Evolutionary conservation across 2,888 invertebrate genomes (phyloP), one percentile per base, ranked within the genome.

Genomic region (Strigamia maritima): DNA sequence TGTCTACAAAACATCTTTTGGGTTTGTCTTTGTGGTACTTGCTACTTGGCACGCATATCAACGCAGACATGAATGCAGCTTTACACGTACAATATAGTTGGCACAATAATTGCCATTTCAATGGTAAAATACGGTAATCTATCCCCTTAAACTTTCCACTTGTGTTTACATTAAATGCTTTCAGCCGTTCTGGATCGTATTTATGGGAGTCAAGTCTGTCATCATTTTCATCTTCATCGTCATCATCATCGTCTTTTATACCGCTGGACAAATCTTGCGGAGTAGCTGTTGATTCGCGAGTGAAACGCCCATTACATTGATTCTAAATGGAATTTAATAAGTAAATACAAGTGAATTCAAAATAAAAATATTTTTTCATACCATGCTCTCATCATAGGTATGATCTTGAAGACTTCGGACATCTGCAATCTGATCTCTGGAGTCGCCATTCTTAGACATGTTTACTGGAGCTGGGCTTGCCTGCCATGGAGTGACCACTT

Each of bases 121-220:
- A 49, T 19, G 49, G 6, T 49, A 4, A 10, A 49, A 19, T 49
- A 19, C n/a, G n/a, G n/a, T n/a, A n/a, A n/a, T n/a, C n/a, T n/a
- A n/a, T n/a, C n/a, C n/a, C n/a, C n/a, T n/a, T n/a, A n/a, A n/a
- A 7, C n/a, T 10, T 1, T 49, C 0, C 16, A 2, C 19, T 49
- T 49, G 4, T 19, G 49, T 92, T 92, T 87, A 97, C 97, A 88
- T 97, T 97, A 86, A 97, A 97, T 82, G 97, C 95, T 87, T 97
- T 97, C 82, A 97, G 91, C 86, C 97, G 90, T 87, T 97, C 97
- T 0, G 96, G 96, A 86, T 97, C 97, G 83, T 94, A 93, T 83
- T 90, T 90, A 82, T 94, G 93, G 77, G 94, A 93, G 85, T 95
- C 95, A 82, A 95, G 91, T 84, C 95, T 91, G 85, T 97, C 95